phyloP scores from a whole-genome alignment of 2,797 vertebrate species.

The Pipistrellus pygmaeus region DNA sequence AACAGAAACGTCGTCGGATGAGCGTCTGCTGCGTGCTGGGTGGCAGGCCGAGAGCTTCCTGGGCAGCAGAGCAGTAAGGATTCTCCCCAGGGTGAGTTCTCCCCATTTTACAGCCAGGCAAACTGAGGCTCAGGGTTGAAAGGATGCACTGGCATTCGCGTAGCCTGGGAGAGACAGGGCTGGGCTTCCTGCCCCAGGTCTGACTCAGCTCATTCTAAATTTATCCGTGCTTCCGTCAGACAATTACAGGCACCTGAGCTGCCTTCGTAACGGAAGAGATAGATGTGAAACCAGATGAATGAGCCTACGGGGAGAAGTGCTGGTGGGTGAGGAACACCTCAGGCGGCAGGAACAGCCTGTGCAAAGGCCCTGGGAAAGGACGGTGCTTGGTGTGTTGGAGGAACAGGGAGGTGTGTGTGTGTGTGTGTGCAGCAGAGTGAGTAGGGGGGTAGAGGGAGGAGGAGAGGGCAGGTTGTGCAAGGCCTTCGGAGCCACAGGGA shows the following conservation, averaged over 20 bases:
- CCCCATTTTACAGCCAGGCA: neutral
- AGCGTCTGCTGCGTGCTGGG: neutral
- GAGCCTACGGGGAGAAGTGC: neutral
- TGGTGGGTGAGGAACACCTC: neutral
- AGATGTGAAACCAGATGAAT: neutral
- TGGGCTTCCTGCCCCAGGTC: neutral
- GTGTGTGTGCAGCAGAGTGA: neutral
- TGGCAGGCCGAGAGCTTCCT: neutral
- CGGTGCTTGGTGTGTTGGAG: fast-evolving
- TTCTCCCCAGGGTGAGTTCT: neutral
- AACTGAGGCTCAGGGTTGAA: neutral
- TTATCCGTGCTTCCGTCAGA: neutral
- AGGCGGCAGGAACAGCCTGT: neutral
- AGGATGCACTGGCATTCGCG: fast-evolving
- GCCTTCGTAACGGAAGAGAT: neutral
- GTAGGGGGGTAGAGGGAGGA: too few species aligned
- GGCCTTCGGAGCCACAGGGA: neutral
- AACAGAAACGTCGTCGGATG: neutral
- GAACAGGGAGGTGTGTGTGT: neutral
- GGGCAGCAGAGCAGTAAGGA: neutral
- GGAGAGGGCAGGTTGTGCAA: fast-evolving
- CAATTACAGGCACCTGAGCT: neutral
- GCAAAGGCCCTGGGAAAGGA: constrained; percentile 48
- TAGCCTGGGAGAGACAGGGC: neutral
- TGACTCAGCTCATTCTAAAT: neutral